Conservation (phyloP, 2,888 invertebrate genomes). For the Megalurothrips usitatus region DNA sequence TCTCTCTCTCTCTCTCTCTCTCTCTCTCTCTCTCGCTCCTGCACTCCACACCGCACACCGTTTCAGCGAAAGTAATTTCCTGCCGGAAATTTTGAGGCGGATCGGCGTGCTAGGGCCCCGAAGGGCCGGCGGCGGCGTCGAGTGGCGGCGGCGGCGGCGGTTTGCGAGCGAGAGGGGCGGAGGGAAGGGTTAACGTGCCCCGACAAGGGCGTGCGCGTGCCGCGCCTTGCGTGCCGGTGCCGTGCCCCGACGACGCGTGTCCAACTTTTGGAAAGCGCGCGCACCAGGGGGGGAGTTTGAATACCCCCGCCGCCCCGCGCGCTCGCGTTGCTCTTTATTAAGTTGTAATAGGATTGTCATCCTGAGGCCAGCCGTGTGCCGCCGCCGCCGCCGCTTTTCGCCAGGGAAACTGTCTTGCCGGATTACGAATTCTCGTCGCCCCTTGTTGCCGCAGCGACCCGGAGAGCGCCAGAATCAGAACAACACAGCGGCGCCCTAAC, state of each 20-base stretch:
- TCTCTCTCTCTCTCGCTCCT: background rate
- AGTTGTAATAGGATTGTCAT: conserved; percentile 3
- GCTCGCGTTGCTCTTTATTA: background rate
- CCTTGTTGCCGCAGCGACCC: no score
- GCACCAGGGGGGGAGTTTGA: no score
- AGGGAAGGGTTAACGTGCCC: background rate
- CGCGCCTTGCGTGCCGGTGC: background rate
- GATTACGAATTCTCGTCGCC: no score
- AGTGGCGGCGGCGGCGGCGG: background rate
- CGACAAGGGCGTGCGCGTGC: background rate
- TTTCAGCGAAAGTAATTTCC: background rate
- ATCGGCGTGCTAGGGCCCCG: background rate
- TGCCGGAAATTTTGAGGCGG: background rate
- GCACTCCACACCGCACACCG: background rate
- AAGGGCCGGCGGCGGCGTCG: background rate
- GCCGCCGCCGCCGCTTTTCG: background rate
- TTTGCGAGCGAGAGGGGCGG: background rate
- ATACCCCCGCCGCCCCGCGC: background rate
- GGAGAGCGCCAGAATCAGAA: no score
- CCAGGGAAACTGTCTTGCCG: no score
- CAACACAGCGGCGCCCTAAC: no score
- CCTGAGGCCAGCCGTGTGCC: background rate
- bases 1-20: no score
- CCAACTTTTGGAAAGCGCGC: background rate
- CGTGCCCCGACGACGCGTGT: background rate